Conservation (phyloP, 2,797 vertebrate species). For the Gymnodraco acuticeps region DNA sequence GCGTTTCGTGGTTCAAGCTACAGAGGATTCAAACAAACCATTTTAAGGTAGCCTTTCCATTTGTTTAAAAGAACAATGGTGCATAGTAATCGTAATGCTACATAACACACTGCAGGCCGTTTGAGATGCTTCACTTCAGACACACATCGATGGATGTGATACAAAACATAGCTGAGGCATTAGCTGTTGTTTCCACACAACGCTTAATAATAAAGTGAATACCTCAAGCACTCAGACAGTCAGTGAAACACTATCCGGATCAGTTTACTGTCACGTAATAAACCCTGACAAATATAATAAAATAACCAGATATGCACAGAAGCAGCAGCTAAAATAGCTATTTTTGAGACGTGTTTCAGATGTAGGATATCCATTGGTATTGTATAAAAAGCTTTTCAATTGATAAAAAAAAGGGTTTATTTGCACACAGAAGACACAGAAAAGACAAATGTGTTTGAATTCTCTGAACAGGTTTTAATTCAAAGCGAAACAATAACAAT, state of each 20-base stretch:
- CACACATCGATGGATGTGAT: neutral
- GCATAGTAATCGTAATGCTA: neutral
- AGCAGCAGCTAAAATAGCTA: neutral
- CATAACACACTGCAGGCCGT: neutral
- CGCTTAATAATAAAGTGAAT: constrained; percentile 8
- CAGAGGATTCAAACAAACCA: neutral
- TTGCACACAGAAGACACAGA: constrained; percentile 26
- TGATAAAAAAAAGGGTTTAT: constrained; percentile 19
- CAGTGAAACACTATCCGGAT: neutral
- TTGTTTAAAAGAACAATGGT: neutral
- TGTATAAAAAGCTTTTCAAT: neutral
- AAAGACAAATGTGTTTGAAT: constrained; percentile 17
- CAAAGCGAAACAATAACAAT: constrained; percentile 34
- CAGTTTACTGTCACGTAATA: neutral
- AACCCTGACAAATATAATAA: neutral
- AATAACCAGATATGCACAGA: neutral
- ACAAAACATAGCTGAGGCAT: constrained; percentile 1
- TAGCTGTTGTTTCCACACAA: constrained; percentile 9
- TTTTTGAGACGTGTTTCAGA: neutral
- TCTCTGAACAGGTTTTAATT: constrained; percentile 48
- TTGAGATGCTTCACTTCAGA: constrained; percentile 9
- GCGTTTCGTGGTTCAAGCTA: neutral
- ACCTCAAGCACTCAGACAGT: neutral
- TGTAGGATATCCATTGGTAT: neutral
- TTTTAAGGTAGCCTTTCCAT: neutral